These are phyloP conservation scores for Acomys russatus DNA, from an alignment of 2,797 vertebrate species.

Conservation along the genomic window DNA sequence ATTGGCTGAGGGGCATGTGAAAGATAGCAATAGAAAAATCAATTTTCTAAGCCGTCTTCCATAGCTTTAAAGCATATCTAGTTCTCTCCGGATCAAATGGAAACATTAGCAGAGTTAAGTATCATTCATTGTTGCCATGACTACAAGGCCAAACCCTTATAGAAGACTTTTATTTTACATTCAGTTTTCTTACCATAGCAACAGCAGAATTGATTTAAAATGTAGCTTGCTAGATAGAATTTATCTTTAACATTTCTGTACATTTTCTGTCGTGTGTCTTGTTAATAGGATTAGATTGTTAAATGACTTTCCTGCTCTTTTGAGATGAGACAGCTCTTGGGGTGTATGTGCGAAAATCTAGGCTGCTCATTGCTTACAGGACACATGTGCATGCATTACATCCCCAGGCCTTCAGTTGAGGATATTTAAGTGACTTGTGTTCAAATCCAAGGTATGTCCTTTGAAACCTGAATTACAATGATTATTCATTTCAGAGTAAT, in stretches of 20 bases:
- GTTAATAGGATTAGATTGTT: slow-evolving; percentile 82
- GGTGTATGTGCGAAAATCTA: slow-evolving; percentile 79
- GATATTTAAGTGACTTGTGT: slow-evolving; percentile 75
- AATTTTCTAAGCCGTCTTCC: slow-evolving; percentile 71
- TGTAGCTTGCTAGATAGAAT: slow-evolving; percentile 79
- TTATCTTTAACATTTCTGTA: slow-evolving; percentile 84
- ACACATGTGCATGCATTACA: slow-evolving; percentile 56
- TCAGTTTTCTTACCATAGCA: slow-evolving; percentile 86
- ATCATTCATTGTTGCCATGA: slow-evolving; percentile 84
- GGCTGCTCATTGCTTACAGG: slow-evolving; percentile 65
- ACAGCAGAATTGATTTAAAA: slow-evolving; percentile 84
- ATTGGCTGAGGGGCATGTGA: slow-evolving; percentile 10
- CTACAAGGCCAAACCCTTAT: slow-evolving; percentile 83
- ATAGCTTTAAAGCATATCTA: slow-evolving; percentile 70
- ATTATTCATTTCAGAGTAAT: slow-evolving; percentile 69
- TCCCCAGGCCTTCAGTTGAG: slow-evolving; percentile 74
- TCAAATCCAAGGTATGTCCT: slow-evolving; percentile 62
- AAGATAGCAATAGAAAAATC: slow-evolving; percentile 64
- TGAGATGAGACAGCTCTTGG: slow-evolving; percentile 76
- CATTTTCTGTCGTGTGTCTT: slow-evolving; percentile 72
- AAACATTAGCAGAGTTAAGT: slow-evolving; percentile 77
- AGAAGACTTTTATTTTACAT: slow-evolving; percentile 84
- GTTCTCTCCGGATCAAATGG: slow-evolving; percentile 75
- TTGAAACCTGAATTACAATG: slow-evolving; percentile 57
- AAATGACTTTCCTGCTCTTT: slow-evolving; percentile 81